These are phyloP conservation scores for Xestoiulus laeticollis DNA, from an alignment of 2,888 invertebrate species.

Conservation along the genomic window DNA sequence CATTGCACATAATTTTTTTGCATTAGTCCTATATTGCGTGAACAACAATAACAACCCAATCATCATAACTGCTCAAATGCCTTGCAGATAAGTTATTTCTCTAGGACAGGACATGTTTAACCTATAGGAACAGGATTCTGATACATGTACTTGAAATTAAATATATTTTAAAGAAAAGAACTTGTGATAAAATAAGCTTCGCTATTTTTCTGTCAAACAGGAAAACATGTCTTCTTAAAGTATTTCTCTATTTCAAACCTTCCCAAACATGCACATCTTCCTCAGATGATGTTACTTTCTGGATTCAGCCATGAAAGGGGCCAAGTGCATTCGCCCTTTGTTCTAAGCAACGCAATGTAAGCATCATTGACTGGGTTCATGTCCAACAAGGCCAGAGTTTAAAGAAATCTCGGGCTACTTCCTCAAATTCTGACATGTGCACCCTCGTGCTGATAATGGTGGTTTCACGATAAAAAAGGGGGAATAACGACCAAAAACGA, in stretches of 20 bases:
- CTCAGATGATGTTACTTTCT: neutral
- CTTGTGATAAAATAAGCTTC: no score
- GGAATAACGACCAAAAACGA: slow-evolving; percentile 32
- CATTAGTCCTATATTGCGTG: no score
- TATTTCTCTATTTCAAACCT: no score
- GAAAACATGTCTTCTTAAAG: no score
- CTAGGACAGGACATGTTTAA: no score
- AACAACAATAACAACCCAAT: no score
- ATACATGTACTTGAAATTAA: no score
- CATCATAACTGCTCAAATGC: neutral
- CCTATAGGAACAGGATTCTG: no score
- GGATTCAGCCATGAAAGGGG: neutral
- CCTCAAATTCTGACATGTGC: slow-evolving; percentile 7
- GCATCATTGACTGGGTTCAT: neutral
- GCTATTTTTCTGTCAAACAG: no score
- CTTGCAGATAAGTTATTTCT: neutral
- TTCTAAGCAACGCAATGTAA: neutral
- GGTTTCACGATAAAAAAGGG: neutral
- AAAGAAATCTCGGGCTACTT: neutral
- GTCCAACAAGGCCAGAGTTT: slow-evolving; percentile 10
- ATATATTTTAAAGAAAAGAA: no score
- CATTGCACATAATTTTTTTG: no score
- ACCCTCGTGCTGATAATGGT: neutral
- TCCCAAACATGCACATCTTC: neutral
- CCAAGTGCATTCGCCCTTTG: neutral